Evolutionary conservation across 2,797 vertebrate species (phyloP), one percentile per base, ranked within the genome.

Genomic region (Alauda arvensis): DNA sequence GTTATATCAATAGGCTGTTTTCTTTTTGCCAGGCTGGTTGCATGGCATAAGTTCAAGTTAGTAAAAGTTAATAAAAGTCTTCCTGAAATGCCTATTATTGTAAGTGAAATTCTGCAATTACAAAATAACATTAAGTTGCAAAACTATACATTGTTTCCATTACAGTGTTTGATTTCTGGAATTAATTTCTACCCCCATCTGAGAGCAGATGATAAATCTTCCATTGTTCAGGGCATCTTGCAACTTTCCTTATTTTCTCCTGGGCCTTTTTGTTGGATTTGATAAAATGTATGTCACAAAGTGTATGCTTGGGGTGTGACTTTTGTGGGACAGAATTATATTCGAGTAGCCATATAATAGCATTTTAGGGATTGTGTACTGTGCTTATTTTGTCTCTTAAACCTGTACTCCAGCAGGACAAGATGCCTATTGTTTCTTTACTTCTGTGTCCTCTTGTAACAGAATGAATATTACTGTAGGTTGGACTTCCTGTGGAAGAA

Each of bases 401-500:
- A 93, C 87, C 91, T 96, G 87, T 94, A 83, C 90, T 96, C 82
- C 94, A 95, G 92, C 96, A 96, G 95, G 96, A 97, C 96, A 95
- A 97, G 96, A 97, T 98, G 97, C 97, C 98, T 99, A 98, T 98
- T 98, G 98, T 97, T 97, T 98, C 98, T 98, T 98, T 97, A 98
- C 98, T 97, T 99, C 97, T 99, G 98, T 99, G 98, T 99, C 98
- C 98, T 98, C 97, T 97, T 97, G 96, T 98, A 97, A 97, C 97
- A 97, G 97, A 97, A 97, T 97, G 97, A 98, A 97, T 97, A 97
- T 97, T 97, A 97, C 97, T 97, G 97, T 97, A 98, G 99, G 98
- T 98, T 99, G 98, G 99, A 99, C 98, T 99, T 99, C 98, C 96
- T 99, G 83, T 99, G 99, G 99, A 98, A 98, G 97, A 99, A 99